Evolutionary conservation across 2,888 invertebrate genomes (phyloP), one percentile per base, ranked within the genome.

Genomic region (Quadroppia sp.): DNA sequence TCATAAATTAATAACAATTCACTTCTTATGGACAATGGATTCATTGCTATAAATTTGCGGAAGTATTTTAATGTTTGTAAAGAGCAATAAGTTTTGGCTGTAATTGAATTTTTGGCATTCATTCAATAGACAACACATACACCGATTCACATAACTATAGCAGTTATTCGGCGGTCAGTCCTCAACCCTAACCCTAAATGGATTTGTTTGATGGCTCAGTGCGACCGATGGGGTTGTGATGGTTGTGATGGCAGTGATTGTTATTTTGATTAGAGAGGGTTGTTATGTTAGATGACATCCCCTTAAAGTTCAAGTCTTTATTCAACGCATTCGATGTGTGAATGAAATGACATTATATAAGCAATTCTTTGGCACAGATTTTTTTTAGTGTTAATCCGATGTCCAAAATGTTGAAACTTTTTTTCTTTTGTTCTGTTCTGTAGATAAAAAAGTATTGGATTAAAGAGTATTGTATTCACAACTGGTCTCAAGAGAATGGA

Each of bases 51-150:
- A 64, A 64, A 32, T 64, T 69, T 25, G 45, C 45, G 69, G 45
- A 69, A 69, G 69, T 69, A 69, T 69, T 69, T 42, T 42, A 69
- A 42, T 42, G 69, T 45, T 42, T 20, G 36, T 1, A 4, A 36
- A 28, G 28, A 25, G 69, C 69, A 69, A 45, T 69, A 69, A 69
- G 40, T 69, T 69, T 69, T 28, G 40, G 69, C 15, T 20, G 42
- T 69, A 69, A 69, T 69, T 69, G 69, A 69, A 69, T 69, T 69
- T 69, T 69, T 69, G 69, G 45, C 69, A 69, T 69, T 69, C 45
- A 69, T 69, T 45, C 15, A 69, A 40, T 42, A 20, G 20, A 64
- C 61, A 64, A 64, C 61, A 69, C 40, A 45, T 69, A 69, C 42
- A 42, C 69, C 69, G 23, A 69, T 69, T 69, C 11, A 42, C 15